Conservation (phyloP, 2,797 vertebrate species). For the Xiphophorus birchmanni region DNA sequence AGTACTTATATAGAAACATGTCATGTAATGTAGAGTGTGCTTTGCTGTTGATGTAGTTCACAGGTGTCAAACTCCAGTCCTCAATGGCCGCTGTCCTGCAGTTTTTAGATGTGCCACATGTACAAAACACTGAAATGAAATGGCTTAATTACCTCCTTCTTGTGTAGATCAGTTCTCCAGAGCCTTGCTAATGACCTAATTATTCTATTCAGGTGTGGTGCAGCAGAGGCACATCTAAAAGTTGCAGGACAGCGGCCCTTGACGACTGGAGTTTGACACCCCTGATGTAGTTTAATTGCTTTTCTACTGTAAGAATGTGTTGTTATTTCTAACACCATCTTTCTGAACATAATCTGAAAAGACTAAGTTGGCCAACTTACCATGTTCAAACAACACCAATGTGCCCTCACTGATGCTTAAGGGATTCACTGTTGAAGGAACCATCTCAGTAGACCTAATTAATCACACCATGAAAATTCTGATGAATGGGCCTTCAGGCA, state of each 20-base stretch:
- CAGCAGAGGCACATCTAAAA: too few relatives aligned
- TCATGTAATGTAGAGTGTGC: neutral
- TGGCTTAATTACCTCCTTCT: too few relatives aligned
- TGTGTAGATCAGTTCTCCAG: too few relatives aligned
- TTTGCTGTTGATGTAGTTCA: constrained; percentile 6
- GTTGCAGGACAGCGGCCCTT: too few relatives aligned
- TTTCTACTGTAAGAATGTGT: neutral
- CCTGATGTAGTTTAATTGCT: constrained; percentile 9
- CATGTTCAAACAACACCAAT: constrained; percentile 48
- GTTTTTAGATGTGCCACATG: too few relatives aligned
- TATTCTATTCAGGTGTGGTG: too few relatives aligned
- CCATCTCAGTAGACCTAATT: constrained; percentile 65
- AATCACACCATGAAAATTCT: constrained; percentile 58
- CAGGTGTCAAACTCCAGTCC: too few relatives aligned
- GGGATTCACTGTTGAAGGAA: constrained; percentile 46
- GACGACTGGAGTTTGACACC: too few relatives aligned
- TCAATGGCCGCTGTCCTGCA: too few relatives aligned
- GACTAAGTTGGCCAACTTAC: constrained; percentile 44
- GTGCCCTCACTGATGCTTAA: constrained; percentile 36
- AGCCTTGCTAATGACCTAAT: too few relatives aligned
- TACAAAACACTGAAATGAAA: too few relatives aligned
- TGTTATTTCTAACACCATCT: constrained; percentile 21
- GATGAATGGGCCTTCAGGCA: constrained; percentile 61
- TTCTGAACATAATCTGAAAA: constrained; percentile 18
- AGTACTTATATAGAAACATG: constrained; percentile 11